Base-by-base conservation (phyloP, 2,113 vertebrate species). In the Pseudorasbora parva region DNA sequence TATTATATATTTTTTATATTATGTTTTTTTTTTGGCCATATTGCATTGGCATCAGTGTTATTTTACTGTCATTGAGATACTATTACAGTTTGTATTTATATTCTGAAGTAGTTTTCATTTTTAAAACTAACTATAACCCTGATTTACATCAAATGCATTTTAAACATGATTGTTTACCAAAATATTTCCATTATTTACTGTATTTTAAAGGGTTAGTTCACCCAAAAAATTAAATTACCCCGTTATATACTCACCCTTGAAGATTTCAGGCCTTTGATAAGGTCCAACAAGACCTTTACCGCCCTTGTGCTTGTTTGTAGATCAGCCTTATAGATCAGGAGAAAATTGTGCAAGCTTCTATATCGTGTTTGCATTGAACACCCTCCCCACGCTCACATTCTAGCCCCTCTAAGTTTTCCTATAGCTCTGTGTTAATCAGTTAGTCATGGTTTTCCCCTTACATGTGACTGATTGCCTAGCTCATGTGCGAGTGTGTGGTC, bases 231-330 rank as follows among this genome's bases (percentile, higher is more conserved):
- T 7, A 37, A 6, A 37, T 37, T 6, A 37, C 5, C 37, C 37
- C 37, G 1, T 37, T 5, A 37, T 37, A 7, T 37, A 37, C 37
- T 37, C 5, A 37, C 37, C 37, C 37, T 37, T 72, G 45, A 49
- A 73, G 71, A 25, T 51, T 11, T 49, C n/a, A 51, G n/a, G n/a
- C n/a, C 45, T 25, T 23, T 74, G 71, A 17, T 74, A 51, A 74
- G 14, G 14, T 47, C 62, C 49, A 56, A 27, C 8, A 56, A 37
- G 74, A 57, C 64, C 75, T 84, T 10, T 54, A 11, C 19, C 51
- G 23, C 25, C 64, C 37, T 47, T 37, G 27, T 47, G 25, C 37
- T 73, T 79, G 83, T 85, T 80, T 72, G 69, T 51, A 80, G 68
- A 54, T 78, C 41, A 78, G 41, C 14, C 37, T 56, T 76, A 49